Conservation (phyloP, 2,113 vertebrate species). For the Nanorana parkeri region DNA sequence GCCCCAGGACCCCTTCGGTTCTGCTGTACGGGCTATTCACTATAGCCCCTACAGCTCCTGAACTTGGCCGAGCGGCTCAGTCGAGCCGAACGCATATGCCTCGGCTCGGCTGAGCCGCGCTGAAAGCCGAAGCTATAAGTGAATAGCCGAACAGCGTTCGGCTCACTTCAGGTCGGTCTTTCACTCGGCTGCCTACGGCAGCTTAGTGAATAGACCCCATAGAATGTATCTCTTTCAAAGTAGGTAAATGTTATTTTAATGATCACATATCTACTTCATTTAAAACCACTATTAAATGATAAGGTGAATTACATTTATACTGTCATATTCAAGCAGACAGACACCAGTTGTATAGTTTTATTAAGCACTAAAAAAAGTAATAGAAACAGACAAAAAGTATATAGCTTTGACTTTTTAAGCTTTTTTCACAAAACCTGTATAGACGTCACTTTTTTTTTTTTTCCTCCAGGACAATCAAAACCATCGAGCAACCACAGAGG, state of each 20-base stretch:
- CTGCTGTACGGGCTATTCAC: no score
- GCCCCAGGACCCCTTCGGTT: no score
- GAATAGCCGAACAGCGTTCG: no score
- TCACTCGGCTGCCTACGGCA: no score
- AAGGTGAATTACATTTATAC: no score
- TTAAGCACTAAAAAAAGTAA: neutral
- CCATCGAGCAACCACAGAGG: slow-evolving; percentile 43
- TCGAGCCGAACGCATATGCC: no score
- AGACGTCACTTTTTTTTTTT: slow-evolving; percentile 34
- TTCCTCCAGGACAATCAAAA: slow-evolving; percentile 30
- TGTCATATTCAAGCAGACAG: neutral
- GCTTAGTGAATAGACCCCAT: no score
- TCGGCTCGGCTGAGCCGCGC: no score
- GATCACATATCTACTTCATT: neutral
- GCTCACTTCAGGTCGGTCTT: no score
- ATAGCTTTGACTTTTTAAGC: slow-evolving; percentile 11
- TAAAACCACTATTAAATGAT: neutral
- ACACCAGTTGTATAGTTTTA: neutral
- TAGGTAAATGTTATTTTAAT: neutral
- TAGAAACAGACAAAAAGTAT: neutral
- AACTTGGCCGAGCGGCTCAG: no score
- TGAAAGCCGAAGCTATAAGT: no score
- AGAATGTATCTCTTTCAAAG: neutral
- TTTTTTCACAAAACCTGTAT: slow-evolving; percentile 11
- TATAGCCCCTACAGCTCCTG: no score